Base-by-base conservation (phyloP, 2,888 invertebrate species). In the Sylvicola fuscatus region DNA sequence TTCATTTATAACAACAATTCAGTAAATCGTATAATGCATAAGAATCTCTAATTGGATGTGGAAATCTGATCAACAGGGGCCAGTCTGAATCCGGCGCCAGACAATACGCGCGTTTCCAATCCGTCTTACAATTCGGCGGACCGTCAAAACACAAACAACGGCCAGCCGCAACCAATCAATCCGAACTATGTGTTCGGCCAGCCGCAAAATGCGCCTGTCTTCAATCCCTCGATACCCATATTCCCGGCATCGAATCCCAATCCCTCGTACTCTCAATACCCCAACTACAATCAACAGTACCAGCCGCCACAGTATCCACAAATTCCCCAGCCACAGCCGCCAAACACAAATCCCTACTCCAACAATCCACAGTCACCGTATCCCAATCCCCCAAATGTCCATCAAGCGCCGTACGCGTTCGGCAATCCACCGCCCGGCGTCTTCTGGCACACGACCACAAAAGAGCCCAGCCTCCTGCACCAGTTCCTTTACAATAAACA, bases 121-220 rank as follows among this genome's bases (percentile, higher is more conserved):
- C 38, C 35, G 51, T 56, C 45, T 49, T 45, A n/a, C 16, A 14
- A 28, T 31, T 4, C 14, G n/a, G 16, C 39, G 32, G 21, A 47
- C 46, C 27, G 47, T 45, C 39, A 40, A 28, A 39, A 42, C 29
- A 45, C n/a, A n/a, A 48, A 42, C 26, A 80, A 75, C 47, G 71
- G 70, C 37, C 29, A 32, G 34, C 38, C 31, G 13, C 38, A 39
- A 36, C 44, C 44, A 39, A 47, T 57, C 40, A 56, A 58, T 52
- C 55, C 49, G 41, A 57, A 58, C 38, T 55, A 56, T 41, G 54
- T 58, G 13, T 58, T 58, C 36, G 58, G 58, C 32, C 51, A 57
- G 28, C 54, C 56, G 39, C 41, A 56, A 56, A 39, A 56, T 55
- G 21, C 21, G 21, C 21, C 21, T 8, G 21, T 21, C 21, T 42